A percentile compares a stretch with the other conserved stretches of the same genome.
Evolutionary conservation across 2,888 invertebrate species (phyloP).

Genomic region (Apodemia duryi): DNA sequence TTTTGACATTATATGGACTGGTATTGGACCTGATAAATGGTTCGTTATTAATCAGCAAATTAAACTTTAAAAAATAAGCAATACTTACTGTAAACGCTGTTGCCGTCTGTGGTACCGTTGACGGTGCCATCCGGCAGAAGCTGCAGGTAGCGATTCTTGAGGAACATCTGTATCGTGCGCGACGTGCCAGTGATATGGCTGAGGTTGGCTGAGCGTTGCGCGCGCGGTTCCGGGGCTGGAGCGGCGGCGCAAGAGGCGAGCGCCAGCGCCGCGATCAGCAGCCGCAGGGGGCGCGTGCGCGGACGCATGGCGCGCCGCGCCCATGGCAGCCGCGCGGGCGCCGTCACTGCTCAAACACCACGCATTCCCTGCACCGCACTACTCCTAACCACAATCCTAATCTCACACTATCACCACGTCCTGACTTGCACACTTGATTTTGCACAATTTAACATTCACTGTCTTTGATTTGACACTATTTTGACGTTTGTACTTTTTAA

Average conservation of each 20-base stretch:
- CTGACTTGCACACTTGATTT: background rate
- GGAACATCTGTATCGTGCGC: constrained; percentile 90
- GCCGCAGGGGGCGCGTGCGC: constrained; percentile 75
- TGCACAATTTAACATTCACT: too few relatives aligned
- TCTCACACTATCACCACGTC: background rate
- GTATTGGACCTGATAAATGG: too few relatives aligned
- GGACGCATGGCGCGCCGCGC: constrained; percentile 76
- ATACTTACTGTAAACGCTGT: constrained; percentile 91
- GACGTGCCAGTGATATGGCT: constrained; percentile 89
- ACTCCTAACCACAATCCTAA: background rate
- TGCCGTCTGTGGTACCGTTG: constrained; percentile 89
- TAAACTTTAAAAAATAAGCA: too few relatives aligned
- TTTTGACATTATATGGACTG: too few relatives aligned
- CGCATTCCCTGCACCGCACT: constrained; percentile 44
- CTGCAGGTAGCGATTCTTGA: constrained; percentile 90
- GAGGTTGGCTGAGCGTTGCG: constrained; percentile 88
- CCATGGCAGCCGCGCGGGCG: constrained; percentile 74
- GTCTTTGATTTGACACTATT: background rate
- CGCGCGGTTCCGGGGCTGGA: constrained; percentile 78
- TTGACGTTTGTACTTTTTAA: background rate
- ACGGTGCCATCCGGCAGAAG: constrained; percentile 91
- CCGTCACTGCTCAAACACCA: constrained; percentile 66
- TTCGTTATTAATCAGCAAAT: too few relatives aligned
- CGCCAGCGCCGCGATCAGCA: constrained; percentile 77
- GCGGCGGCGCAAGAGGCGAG: constrained; percentile 72